These are phyloP conservation scores for Delphinapterus leucas DNA, from an alignment of 2,113 vertebrate species.

Conservation along the genomic window DNA sequence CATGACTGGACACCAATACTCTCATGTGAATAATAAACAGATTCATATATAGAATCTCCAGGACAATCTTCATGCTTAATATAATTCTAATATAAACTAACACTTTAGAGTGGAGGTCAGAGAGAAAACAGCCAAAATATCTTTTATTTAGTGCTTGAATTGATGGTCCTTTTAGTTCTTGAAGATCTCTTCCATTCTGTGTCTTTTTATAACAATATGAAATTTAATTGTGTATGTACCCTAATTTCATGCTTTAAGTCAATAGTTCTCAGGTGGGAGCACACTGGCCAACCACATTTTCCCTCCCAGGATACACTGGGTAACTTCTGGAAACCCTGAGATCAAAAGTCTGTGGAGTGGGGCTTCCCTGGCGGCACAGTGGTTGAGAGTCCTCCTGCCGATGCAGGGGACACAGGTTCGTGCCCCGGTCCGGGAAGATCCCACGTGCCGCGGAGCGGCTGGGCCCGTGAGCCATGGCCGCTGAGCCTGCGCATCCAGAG, in stretches of 20 bases:
- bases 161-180: too few species aligned
- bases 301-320: neutral
- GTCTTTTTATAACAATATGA: neutral
- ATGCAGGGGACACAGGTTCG: too few species aligned
- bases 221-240: neutral
- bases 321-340: neutral
- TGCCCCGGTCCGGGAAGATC: too few species aligned
- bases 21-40: neutral
- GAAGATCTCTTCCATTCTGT: neutral
- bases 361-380: too few species aligned
- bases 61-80: neutral
- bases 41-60: neutral
- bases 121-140: neutral
- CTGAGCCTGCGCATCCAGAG: too few species aligned
- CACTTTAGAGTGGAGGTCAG: too few species aligned
- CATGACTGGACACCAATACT: neutral
- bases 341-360: too few species aligned
- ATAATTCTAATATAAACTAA: neutral
- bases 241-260: neutral
- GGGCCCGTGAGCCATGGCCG: too few species aligned
- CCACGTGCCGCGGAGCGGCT: too few species aligned
- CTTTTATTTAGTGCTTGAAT: neutral
- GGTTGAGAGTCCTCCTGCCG: too few species aligned
- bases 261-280: neutral
- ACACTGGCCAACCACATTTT: fast-evolving